Evolutionary conservation across 2,113 vertebrate species (phyloP).

Genomic region (Melospiza melodia): DNA sequence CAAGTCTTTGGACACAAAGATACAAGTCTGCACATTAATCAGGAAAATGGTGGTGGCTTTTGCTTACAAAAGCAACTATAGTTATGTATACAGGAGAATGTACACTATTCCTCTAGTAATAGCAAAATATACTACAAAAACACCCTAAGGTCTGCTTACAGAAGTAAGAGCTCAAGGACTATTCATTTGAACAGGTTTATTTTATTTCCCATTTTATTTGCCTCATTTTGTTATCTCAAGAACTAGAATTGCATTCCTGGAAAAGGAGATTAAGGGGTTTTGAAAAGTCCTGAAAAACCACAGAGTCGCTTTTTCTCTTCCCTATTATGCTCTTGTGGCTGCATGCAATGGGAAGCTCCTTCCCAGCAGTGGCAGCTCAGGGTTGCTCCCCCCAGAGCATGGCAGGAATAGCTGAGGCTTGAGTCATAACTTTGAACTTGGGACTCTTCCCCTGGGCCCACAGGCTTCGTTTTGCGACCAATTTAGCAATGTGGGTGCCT

Average conservation of each 20-base stretch:
- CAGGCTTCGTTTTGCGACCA: neutral
- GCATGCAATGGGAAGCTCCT: neutral
- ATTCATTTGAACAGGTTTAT: neutral
- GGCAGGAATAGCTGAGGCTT: neutral
- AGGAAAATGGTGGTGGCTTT: neutral
- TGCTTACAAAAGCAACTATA: neutral
- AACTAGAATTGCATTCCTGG: neutral
- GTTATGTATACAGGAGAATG: neutral
- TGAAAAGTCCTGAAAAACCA: neutral
- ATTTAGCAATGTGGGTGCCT: neutral
- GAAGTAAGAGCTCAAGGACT: neutral
- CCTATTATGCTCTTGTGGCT: neutral
- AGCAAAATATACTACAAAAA: neutral
- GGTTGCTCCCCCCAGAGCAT: neutral
- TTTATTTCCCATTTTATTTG: neutral
- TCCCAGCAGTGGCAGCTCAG: neutral
- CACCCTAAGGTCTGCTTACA: neutral
- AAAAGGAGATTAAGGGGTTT: neutral
- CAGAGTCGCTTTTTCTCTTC: conserved; percentile 1
- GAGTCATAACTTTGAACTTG: neutral
- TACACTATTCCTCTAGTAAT: neutral
- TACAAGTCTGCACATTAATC: neutral
- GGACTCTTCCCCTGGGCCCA: neutral
- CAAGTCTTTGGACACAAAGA: too few species aligned
- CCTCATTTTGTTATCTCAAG: neutral